Conservation (phyloP, 2,888 invertebrate genomes). For the Conchocele bisecta region DNA sequence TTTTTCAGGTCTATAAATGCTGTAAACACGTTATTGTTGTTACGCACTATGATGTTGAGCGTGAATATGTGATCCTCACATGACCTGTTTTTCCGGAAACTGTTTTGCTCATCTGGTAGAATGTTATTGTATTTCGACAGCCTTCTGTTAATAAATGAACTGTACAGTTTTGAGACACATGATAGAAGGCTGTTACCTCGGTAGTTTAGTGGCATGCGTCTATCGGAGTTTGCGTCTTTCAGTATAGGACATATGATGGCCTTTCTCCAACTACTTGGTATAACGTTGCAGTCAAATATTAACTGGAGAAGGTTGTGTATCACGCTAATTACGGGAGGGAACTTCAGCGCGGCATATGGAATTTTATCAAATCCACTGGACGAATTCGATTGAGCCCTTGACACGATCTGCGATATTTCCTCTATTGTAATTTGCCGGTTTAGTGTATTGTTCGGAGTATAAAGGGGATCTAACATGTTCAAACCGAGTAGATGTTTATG, state of each 20-base stretch:
- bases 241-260: conserved; percentile 6
- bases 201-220: conserved; percentile 14
- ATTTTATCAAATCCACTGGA: conserved; percentile 7
- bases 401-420: background rate
- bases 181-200: conserved; percentile 5
- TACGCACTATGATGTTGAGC: background rate
- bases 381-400: background rate
- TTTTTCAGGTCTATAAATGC: conserved; percentile 20
- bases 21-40: conserved; percentile 8
- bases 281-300: background rate
- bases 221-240: conserved; percentile 4
- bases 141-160: conserved; percentile 3
- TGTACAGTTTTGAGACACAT: background rate
- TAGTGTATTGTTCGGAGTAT: background rate
- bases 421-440: background rate
- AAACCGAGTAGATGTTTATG: background rate
- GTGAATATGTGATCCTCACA: conserved; percentile 3
- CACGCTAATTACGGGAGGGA: conserved; percentile 1
- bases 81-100: background rate
- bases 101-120: background rate
- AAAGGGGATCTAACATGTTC: background rate
- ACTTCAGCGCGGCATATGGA: conserved; percentile 4
- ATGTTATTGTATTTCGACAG: background rate
- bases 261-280: background rate
- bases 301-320: background rate